A percentile compares a stretch with the other conserved stretches of the same genome.
Conservation (phyloP, 2,797 vertebrate genomes). For the Poeciliopsis paucimaculata region DNA sequence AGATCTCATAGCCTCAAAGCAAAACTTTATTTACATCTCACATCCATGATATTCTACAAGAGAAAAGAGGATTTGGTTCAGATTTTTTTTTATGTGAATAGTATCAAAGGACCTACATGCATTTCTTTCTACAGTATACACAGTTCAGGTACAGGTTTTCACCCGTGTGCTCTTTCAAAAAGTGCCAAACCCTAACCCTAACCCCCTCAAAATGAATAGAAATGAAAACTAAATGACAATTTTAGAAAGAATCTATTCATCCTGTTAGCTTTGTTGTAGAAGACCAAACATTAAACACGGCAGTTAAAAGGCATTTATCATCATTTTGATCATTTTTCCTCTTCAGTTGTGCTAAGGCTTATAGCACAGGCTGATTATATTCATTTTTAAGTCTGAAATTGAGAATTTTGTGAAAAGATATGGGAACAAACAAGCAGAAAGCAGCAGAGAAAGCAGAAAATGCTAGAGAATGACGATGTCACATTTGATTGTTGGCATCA, state of each 20-base stretch:
- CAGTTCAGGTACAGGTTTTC: conserved; percentile 48
- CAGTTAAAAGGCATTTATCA: background rate
- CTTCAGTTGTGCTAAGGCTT: background rate
- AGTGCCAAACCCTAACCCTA: conserved; percentile 23
- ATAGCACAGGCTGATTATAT: background rate
- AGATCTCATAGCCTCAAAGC: conserved; percentile 37
- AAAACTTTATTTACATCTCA: conserved; percentile 50
- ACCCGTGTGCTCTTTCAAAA: conserved; percentile 43
- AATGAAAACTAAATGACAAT: conserved; percentile 5
- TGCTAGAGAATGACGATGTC: background rate
- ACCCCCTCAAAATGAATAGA: conserved; percentile 9
- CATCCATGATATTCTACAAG: conserved; percentile 23
- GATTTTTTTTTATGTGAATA: conserved; percentile 23
- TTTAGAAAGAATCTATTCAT: background rate
- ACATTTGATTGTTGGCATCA: background rate
- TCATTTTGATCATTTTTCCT: background rate
- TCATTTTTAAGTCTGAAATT: background rate
- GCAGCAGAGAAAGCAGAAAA: background rate
- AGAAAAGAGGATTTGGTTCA: conserved; percentile 32
- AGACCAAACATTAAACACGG: background rate
- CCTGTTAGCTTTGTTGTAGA: background rate
- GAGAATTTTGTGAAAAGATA: background rate
- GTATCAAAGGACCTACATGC: conserved; percentile 72
- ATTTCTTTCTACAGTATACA: conserved; percentile 73
- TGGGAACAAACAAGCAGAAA: background rate